A percentile compares a stretch with the other conserved stretches of the same genome.
These are phyloP conservation scores for Pithys albifrons DNA, from an alignment of 2,113 vertebrate species.

Conservation along the genomic window DNA sequence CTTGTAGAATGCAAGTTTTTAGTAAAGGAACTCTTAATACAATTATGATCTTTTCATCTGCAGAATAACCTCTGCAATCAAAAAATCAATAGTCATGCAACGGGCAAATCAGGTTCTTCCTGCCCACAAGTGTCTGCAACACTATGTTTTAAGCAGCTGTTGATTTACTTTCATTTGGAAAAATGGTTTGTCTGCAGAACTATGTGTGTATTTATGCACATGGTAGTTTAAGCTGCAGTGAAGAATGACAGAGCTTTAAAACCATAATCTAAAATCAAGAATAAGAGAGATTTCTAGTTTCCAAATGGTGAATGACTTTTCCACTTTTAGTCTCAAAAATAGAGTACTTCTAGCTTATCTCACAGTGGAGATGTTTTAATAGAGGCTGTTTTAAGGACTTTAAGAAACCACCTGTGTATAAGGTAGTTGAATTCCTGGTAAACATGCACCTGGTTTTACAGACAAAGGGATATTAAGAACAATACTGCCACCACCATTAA, in stretches of 20 bases:
- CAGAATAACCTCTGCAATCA: slow-evolving; percentile 60
- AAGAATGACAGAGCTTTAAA: slow-evolving; percentile 46
- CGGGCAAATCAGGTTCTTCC: slow-evolving; percentile 30
- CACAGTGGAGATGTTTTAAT: background rate
- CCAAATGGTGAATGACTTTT: background rate
- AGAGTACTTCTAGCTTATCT: background rate
- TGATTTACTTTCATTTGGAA: slow-evolving; percentile 64
- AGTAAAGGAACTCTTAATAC: slow-evolving; percentile 1
- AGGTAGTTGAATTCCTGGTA: background rate
- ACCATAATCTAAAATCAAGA: background rate
- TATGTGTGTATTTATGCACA: slow-evolving; percentile 30
- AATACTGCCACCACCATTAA: background rate
- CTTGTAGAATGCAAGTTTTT: slow-evolving; percentile 19
- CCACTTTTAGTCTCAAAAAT: background rate
- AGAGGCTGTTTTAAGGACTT: background rate
- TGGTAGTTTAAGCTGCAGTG: background rate
- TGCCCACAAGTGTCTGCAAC: slow-evolving; percentile 5
- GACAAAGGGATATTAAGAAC: background rate
- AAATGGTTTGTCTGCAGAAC: slow-evolving; percentile 28
- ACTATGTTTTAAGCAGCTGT: slow-evolving; percentile 51
- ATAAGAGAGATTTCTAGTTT: background rate
- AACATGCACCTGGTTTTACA: background rate
- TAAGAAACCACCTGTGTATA: background rate
- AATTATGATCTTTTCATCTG: slow-evolving; percentile 51
- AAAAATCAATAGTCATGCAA: slow-evolving; percentile 60